Conservation (phyloP, 1,140 invertebrate species). For the Coboldia fuscipes region DNA sequence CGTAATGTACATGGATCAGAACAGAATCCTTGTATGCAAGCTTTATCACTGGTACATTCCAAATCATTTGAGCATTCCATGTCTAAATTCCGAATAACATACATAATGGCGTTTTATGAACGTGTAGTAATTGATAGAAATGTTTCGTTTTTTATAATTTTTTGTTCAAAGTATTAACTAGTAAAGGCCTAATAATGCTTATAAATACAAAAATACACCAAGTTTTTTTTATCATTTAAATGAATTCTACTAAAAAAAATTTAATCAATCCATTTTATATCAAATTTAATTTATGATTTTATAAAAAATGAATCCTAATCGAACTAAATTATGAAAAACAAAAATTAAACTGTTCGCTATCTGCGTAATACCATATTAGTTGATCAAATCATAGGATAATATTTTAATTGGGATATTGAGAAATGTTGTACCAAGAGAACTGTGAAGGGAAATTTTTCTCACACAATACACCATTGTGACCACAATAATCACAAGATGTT, state of each 20-base stretch:
- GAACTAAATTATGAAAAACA: too few relatives aligned
- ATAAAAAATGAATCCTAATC: too few relatives aligned
- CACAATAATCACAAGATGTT: background rate
- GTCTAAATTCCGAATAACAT: slow-evolving; percentile 29
- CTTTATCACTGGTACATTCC: slow-evolving; percentile 77
- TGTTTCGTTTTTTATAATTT: background rate
- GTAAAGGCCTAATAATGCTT: background rate
- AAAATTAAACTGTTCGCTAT: too few relatives aligned
- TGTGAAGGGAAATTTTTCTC: slow-evolving; percentile 22
- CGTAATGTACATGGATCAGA: slow-evolving; percentile 72
- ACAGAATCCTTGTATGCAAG: slow-evolving; percentile 69
- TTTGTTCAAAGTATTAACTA: background rate
- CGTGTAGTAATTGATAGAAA: slow-evolving; percentile 5
- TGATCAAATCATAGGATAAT: too few relatives aligned
- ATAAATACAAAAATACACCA: background rate
- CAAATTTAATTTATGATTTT: too few relatives aligned
- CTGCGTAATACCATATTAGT: too few relatives aligned
- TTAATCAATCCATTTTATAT: too few relatives aligned
- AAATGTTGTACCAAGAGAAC: slow-evolving; percentile 13
- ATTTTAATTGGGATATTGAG: background rate
- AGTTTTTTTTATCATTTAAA: background rate
- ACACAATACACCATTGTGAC: too few relatives aligned
- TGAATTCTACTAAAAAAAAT: background rate
- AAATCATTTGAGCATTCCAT: slow-evolving; percentile 74
- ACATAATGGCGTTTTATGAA: slow-evolving; percentile 3